phyloP scores from a whole-genome alignment of 1,140 invertebrate species.

The Scylla paramamosain region DNA sequence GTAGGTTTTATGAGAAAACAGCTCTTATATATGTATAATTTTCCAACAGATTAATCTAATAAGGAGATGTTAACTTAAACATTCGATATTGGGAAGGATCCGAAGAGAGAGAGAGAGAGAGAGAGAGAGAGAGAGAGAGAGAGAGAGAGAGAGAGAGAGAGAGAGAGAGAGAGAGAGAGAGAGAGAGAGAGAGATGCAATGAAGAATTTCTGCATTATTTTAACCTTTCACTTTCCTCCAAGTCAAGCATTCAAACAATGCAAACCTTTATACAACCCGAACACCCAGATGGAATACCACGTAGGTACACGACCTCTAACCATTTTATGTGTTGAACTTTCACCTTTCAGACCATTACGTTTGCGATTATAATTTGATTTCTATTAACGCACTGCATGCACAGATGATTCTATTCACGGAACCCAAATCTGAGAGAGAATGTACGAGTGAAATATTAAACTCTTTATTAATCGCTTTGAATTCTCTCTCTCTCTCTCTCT shows the following conservation, averaged over 20 bases:
- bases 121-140: constrained; percentile 37
- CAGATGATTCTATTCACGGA: no score
- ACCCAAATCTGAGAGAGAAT: no score
- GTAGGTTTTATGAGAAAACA: neutral
- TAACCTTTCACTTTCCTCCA: neutral
- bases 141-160: constrained; percentile 39
- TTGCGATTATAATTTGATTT: neutral
- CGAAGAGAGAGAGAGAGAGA: constrained; percentile 25
- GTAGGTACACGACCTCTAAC: neutral
- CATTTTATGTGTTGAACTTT: neutral
- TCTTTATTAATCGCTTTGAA: no score
- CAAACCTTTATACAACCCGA: neutral
- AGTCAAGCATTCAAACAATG: neutral
- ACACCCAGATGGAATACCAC: neutral
- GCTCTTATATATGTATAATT: neutral
- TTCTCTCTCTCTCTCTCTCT: no score
- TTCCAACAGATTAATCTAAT: neutral
- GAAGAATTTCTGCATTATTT: neutral
- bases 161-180: constrained; percentile 35
- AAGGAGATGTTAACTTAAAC: neutral
- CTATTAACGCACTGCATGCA: no score
- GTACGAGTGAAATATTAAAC: no score
- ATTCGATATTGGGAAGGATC: neutral
- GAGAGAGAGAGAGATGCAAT: constrained; percentile 7
- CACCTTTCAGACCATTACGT: neutral